Conservation (phyloP, 1,140 invertebrate species). For the Heliconius hewitsoni region DNA sequence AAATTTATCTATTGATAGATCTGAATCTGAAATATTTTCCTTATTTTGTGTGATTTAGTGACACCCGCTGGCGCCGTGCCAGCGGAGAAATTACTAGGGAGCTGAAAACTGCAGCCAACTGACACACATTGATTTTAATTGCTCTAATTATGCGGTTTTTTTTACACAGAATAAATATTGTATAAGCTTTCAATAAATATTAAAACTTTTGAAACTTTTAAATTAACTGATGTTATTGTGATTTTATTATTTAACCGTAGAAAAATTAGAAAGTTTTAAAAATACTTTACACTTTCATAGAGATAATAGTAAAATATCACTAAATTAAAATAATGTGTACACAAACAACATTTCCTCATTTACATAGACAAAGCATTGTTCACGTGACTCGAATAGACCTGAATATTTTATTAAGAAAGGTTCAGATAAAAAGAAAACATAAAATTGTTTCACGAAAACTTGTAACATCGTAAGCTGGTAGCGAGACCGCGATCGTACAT, state of each 20-base stretch:
- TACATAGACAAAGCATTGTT: neutral
- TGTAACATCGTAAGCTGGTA: constrained; percentile 42
- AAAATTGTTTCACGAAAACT: constrained; percentile 37
- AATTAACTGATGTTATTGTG: too few relatives aligned
- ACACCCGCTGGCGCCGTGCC: constrained; percentile 20
- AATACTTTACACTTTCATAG: neutral
- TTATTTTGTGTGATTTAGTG: constrained; percentile 25
- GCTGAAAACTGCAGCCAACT: constrained; percentile 36
- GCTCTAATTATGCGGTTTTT: constrained; percentile 28
- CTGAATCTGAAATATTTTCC: constrained; percentile 30
- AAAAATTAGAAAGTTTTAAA: neutral
- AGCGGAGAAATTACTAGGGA: constrained; percentile 18
- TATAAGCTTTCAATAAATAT: neutral
- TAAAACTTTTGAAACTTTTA: too few relatives aligned
- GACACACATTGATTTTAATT: constrained; percentile 38
- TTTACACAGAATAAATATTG: neutral
- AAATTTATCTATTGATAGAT: constrained; percentile 30
- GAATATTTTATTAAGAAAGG: constrained; percentile 27
- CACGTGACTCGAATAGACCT: constrained; percentile 14
- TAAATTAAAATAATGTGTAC: neutral
- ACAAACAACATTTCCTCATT: neutral
- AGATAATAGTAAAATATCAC: neutral
- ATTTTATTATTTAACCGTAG: too few relatives aligned
- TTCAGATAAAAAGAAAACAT: constrained; percentile 40
- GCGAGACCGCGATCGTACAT: constrained; percentile 45